Conservation (phyloP, 2,888 invertebrate genomes). For the Hermaeophaga mercurialis region DNA sequence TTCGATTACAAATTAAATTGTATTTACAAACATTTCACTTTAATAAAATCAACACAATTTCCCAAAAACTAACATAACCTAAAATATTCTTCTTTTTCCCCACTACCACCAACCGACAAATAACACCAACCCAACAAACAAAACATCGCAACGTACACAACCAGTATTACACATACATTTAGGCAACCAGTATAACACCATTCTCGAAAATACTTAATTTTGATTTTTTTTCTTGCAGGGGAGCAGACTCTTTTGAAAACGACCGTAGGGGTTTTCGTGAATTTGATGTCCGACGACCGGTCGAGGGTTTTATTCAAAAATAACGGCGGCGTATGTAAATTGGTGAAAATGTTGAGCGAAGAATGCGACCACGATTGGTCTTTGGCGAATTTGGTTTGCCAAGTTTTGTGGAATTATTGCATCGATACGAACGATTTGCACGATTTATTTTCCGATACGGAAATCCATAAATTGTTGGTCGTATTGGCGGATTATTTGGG, state of each 20-base stretch:
- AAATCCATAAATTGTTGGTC: conserved; percentile 62
- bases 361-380: conserved; percentile 71
- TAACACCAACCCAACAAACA: no score
- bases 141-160: no score
- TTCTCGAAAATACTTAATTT: background rate
- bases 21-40: no score
- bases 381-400: conserved; percentile 73
- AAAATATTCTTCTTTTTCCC: no score
- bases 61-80: no score
- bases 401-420: conserved; percentile 75
- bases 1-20: no score
- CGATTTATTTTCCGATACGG: conserved; percentile 58
- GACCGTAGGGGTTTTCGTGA: conserved; percentile 82
- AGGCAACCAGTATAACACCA: no score
- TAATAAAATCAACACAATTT: no score
- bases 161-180: no score
- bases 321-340: conserved; percentile 60
- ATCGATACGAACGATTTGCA: conserved; percentile 61
- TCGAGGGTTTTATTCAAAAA: conserved; percentile 62
- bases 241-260: conserved; percentile 75
- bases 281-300: conserved; percentile 69
- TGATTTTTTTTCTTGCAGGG: conserved; percentile 53
- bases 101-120: no score
- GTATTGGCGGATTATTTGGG: conserved; percentile 63
- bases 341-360: conserved; percentile 63